A percentile compares a stretch with the other conserved stretches of the same genome.
These are phyloP conservation scores for Hydropotes inermis DNA, from an alignment of 2,113 vertebrate species.

Conservation along the genomic window DNA sequence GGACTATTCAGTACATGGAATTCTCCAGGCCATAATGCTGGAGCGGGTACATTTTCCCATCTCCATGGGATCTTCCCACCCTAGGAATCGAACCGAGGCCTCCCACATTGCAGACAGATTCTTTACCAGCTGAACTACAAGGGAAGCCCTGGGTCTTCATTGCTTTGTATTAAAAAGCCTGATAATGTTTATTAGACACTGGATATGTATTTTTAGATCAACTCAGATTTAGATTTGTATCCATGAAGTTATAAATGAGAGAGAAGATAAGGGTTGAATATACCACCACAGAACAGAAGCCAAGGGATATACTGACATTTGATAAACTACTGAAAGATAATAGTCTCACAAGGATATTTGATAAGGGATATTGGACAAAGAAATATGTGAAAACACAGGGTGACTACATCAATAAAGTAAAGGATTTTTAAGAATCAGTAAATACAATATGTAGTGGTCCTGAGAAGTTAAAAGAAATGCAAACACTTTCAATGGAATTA, in stretches of 20 bases:
- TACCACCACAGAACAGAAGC: background rate
- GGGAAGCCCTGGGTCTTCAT: background rate
- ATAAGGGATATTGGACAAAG: background rate
- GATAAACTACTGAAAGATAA: background rate
- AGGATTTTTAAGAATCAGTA: background rate
- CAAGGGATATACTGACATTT: background rate
- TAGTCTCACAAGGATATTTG: background rate
- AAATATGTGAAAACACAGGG: background rate
- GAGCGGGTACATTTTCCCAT: background rate
- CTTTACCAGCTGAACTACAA: background rate
- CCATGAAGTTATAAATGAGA: background rate
- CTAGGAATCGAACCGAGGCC: background rate
- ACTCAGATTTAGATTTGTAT: background rate
- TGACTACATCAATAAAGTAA: background rate
- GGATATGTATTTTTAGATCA: background rate
- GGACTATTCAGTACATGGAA: background rate
- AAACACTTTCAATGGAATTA: background rate
- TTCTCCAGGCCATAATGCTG: background rate
- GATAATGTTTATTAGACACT: background rate
- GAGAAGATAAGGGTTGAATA: background rate
- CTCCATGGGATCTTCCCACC: background rate
- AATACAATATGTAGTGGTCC: background rate
- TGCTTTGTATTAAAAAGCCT: background rate
- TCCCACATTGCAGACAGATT: background rate
- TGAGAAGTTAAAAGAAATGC: background rate